Base-by-base conservation (phyloP, 2,113 vertebrate species). In the Poeciliopsis occidentalis region DNA sequence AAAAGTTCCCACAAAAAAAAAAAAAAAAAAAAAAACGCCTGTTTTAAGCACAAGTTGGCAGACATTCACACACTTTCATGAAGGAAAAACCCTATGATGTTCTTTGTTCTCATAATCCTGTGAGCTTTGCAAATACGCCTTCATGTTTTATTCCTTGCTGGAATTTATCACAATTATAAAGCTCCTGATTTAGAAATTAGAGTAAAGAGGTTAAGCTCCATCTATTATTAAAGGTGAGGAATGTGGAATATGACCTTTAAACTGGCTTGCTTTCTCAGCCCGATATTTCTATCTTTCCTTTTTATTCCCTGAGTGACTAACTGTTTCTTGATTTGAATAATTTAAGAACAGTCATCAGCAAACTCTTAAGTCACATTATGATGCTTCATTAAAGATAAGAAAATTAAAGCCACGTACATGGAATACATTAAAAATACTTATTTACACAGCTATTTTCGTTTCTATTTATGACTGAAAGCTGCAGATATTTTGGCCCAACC, bases 91-190 rank as follows among this genome's bases (percentile, higher is more conserved):
- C 32, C 41, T 70, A 3, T 41, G 57, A 62, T 70, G 57, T 68
- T 27, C 26, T 70, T 60, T 70, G 22, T 64, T 7, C 29, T 71
- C 39, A 37, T 60, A 30, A 60, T n/a, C 57, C 30, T 30, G 4
- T 19, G 65, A 72, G 68, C 17, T 63, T 15, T 15, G 29, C 12
- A 51, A 60, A 72, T 75, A 69, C n/a, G 5, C 12, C 0, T 60
- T 81, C 17, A 71, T 39, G 26, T 60, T 26, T 19, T 12, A 37
- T 61, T 65, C 37, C 27, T 61, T 5, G 19, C 22, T 78, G 19
- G 30, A 62, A 60, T 0, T 32, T 32, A 3, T 27, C 29, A 37
- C n/a, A 0, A 13, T 79, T 63, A 37, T 37, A 26, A 76, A 75
- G 13, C 19, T 69, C 39, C 26, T 24, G 34, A 8, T 67, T 44